Evolutionary conservation across 2,113 vertebrate species (phyloP).

Genomic region (Xyrauchen texanus): DNA sequence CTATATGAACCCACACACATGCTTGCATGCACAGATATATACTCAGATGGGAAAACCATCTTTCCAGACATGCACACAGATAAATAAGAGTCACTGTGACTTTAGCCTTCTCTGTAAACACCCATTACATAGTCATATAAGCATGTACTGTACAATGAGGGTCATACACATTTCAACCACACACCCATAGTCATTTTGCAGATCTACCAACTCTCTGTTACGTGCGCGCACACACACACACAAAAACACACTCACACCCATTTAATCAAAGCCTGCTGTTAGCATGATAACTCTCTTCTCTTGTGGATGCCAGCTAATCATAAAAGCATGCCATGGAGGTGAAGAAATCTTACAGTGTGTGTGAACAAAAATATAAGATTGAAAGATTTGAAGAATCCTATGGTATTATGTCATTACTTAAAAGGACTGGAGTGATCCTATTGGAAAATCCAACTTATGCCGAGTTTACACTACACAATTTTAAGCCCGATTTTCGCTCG

Average conservation of each 20-base stretch:
- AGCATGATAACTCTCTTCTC: neutral
- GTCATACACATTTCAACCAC: neutral
- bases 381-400: neutral
- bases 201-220: constrained; percentile 29
- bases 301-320: constrained; percentile 44
- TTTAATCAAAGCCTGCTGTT: neutral
- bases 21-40: neutral
- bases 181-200: neutral
- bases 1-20: constrained; percentile 8
- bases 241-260: neutral
- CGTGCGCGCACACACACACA: too few relatives aligned
- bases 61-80: constrained; percentile 9
- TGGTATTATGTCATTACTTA: too few relatives aligned
- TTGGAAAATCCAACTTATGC: too few relatives aligned
- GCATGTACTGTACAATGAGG: neutral
- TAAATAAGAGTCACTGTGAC: constrained; percentile 19
- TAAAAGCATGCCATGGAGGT: constrained; percentile 23
- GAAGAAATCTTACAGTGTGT: neutral
- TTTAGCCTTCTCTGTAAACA: constrained; percentile 14
- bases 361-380: neutral
- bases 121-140: neutral
- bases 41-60: constrained; percentile 4
- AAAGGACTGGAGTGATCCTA: too few relatives aligned
- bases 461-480: too few relatives aligned
- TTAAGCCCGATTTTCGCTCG: too few relatives aligned